Conservation (phyloP, 2,113 vertebrate species). For the Lophotis ruficrista region DNA sequence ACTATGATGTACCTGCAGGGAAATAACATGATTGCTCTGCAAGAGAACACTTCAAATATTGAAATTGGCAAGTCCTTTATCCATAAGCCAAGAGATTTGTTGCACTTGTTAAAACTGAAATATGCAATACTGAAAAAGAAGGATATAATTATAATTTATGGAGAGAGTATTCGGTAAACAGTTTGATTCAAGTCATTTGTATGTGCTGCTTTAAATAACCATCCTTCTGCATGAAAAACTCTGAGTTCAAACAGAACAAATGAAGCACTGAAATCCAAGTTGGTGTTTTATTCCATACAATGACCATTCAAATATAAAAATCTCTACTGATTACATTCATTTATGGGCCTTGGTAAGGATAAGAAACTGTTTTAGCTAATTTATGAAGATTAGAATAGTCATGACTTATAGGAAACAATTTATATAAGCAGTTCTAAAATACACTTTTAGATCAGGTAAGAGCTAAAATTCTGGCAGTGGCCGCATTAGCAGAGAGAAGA, state of each 20-base stretch:
- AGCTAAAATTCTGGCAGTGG: conserved; percentile 41
- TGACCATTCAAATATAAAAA: conserved; percentile 52
- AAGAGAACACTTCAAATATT: conserved; percentile 20
- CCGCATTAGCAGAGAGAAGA: background rate
- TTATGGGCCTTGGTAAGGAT: conserved; percentile 9
- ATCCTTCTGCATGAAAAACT: background rate
- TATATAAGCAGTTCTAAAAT: conserved; percentile 51
- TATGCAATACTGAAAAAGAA: background rate
- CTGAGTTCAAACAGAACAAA: conserved; percentile 11
- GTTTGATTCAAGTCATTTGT: conserved; percentile 12
- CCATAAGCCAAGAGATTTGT: background rate
- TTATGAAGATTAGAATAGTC: conserved; percentile 58
- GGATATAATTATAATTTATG: conserved; percentile 33
- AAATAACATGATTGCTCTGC: conserved; percentile 23
- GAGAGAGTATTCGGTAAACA: conserved; percentile 9
- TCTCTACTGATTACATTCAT: conserved; percentile 49
- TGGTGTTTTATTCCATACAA: background rate
- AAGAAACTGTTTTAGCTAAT: conserved; percentile 52
- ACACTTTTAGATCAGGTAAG: conserved; percentile 60
- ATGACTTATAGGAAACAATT: conserved; percentile 68
- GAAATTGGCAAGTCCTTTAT: conserved; percentile 39
- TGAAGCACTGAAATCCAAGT: conserved; percentile 6
- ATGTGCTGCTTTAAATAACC: conserved; percentile 47
- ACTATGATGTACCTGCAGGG: conserved; percentile 28
- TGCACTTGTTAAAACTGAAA: conserved; percentile 18